Base-by-base conservation (phyloP, 2,888 invertebrate genomes). In the Agonopterix alstromeriana region DNA sequence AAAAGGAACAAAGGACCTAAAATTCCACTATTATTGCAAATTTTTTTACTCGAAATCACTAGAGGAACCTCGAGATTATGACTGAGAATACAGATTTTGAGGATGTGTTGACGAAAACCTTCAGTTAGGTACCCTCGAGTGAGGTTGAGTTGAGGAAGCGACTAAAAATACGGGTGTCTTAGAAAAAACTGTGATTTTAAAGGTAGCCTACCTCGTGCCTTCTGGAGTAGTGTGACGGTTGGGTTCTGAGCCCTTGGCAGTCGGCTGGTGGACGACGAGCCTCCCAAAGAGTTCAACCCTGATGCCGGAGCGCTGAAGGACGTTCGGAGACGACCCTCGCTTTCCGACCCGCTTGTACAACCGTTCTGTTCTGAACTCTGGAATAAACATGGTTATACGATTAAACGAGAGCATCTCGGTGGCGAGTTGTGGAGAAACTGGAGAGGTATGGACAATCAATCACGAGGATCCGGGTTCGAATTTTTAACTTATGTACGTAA, bases 191-290 rank as follows among this genome's bases (percentile, higher is more conserved):
- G 2, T 17, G 36, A 36, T 9, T 36, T 8, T 36, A n/a, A 36
- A 2, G 0, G 10, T 4, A 36, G n/a, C 72, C 72, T 86, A 96
- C 97, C 96, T 93, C 96, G 91, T 49, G 95, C 95, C 83, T 95
- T 97, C 83, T 97, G 96, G 52, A 97, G 89, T 41, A 97, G 85
- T 1, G 96, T 96, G 61, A 97, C 94, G 5, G 95, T 96, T 0
- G 96, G 96, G 81, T 95, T 96, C 81, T 96, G 96, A 1, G 94
- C 95, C 62, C 92, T 90, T 2, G 96, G 96, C 60, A 96, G 83
- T 1, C 83, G 71, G 57, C 92, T 92, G 54, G 89, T 80, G 49
- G 82, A 73, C 35, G 90, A 89, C 2, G 90, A 82, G 1, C 90
- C 65, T 3, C 82, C 79, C 48, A 87, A 58, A 0, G 77, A 67